Base-by-base conservation (phyloP, 2,888 invertebrate species). In the Drosophila antonietae region DNA sequence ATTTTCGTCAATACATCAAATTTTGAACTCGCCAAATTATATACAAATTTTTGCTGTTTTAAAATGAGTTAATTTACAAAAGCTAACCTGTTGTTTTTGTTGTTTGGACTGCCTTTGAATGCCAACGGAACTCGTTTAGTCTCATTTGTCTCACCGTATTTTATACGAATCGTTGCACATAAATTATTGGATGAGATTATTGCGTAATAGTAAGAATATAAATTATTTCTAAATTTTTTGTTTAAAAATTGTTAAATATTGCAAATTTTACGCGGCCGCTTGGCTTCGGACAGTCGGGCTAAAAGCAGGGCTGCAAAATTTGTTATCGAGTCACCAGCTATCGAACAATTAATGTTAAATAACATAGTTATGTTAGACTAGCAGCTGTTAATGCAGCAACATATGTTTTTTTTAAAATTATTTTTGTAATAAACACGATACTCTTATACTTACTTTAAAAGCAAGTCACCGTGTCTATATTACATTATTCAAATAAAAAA, bases 261-360 rank as follows among this genome's bases (percentile, higher is more conserved):
- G 51, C 15, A 37, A 47, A 58, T 52, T 57, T 51, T 41, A 62
- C 62, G 76, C 76, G 74, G 74, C 65, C 56, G 52, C 69, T 69
- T 58, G 65, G 57, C 52, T 61, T 60, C 56, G 39, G 20, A 12
- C 23, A 53, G 12, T 20, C 43, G 10, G 35, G 2, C 10, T 12
- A 15, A 31, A 10, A 31, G 20, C 18, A 75, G 63, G 59, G 52
- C 2, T 60, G 56, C 57, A 46, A 1, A 46, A 44, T 14, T 31
- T 31, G n/a, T 7, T 51, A 67, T 73, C 52, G 39, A 33, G 2
- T 14, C 18, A 0, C 1, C 2, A 39, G 14, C 2, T 59, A 73
- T 60, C 72, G 49, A 59, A 31, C 0, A 1, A 3, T 12, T 14
- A 23, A 23, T 66, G 31, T 58, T 46, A 31, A 12, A 28, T 57